Evolutionary conservation across 2,888 invertebrate genomes (phyloP).

Genomic region (Torymus tubicola): DNA sequence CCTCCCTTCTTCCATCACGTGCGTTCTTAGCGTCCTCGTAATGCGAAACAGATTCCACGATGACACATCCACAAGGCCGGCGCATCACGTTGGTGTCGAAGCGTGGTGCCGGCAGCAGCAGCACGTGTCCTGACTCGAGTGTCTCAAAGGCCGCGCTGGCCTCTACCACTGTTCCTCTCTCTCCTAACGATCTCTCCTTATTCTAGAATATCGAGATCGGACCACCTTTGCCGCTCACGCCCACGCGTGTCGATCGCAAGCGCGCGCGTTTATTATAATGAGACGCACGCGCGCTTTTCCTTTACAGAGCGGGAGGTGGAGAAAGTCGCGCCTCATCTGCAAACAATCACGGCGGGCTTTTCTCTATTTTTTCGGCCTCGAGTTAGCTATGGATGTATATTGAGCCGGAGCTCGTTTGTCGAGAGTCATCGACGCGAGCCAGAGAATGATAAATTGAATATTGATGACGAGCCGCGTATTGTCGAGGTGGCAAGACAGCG

Average conservation of each 20-base stretch:
- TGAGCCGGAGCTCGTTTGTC: background rate
- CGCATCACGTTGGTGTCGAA: conserved; percentile 34
- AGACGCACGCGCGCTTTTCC: conserved; percentile 13
- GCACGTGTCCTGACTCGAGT: conserved; percentile 48
- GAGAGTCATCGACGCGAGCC: conserved; percentile 42
- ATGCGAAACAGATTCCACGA: conserved; percentile 51
- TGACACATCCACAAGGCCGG: conserved; percentile 19
- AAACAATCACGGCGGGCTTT: conserved; percentile 31
- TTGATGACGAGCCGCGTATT: too few species aligned
- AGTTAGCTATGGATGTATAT: background rate
- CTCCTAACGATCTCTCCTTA: conserved; percentile 62
- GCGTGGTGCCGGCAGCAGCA: conserved; percentile 20
- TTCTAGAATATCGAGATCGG: conserved; percentile 72
- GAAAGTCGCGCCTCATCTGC: conserved; percentile 9
- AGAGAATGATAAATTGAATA: conserved; percentile 26
- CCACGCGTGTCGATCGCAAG: background rate
- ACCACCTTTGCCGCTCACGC: conserved; percentile 62
- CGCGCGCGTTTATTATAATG: conserved; percentile 9
- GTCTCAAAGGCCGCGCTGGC: conserved; percentile 44
- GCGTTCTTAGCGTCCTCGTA: background rate
- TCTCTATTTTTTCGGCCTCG: background rate
- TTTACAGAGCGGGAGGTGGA: background rate
- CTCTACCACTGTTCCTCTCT: conserved; percentile 63
- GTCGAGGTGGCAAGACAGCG: too few species aligned
- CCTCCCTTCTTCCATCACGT: background rate